Conservation (phyloP, 2,797 vertebrate species). For the Prunella strophiata region DNA sequence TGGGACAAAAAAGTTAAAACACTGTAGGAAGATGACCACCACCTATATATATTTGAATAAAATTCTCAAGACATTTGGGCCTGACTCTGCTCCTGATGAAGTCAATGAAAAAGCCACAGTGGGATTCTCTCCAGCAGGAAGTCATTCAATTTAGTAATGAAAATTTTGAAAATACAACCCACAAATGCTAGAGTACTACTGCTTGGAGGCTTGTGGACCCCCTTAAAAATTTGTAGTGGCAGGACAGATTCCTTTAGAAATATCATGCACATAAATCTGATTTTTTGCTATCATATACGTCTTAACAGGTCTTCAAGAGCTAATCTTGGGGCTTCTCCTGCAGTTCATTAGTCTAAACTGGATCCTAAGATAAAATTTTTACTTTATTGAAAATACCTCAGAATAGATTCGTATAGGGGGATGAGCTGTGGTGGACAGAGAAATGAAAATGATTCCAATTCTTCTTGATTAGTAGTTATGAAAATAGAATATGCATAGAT, state of each 20-base stretch:
- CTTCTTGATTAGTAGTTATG: not conserved
- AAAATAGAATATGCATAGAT: not conserved
- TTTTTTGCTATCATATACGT: not conserved
- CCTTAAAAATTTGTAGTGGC: not conserved
- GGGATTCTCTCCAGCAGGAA: not conserved
- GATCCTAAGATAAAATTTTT: not conserved
- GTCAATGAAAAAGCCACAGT: not conserved
- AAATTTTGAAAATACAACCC: not conserved
- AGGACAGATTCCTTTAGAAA: not conserved
- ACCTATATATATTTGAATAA: not conserved
- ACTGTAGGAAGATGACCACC: not conserved
- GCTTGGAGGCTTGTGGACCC: not conserved
- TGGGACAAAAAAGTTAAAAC: not conserved
- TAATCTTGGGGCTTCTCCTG: not conserved
- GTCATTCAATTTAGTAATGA: not conserved
- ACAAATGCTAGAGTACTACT: not conserved
- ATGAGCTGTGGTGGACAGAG: not conserved
- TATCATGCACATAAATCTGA: not conserved
- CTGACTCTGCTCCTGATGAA: not conserved
- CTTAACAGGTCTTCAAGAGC: not conserved
- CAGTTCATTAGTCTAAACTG: not conserved
- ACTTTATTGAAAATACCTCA: not conserved
- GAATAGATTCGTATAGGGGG: not conserved
- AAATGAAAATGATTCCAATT: not conserved
- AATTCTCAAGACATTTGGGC: not conserved